Conservation (phyloP, 2,113 vertebrate genomes). For the Plecturocebus donacophilus region DNA sequence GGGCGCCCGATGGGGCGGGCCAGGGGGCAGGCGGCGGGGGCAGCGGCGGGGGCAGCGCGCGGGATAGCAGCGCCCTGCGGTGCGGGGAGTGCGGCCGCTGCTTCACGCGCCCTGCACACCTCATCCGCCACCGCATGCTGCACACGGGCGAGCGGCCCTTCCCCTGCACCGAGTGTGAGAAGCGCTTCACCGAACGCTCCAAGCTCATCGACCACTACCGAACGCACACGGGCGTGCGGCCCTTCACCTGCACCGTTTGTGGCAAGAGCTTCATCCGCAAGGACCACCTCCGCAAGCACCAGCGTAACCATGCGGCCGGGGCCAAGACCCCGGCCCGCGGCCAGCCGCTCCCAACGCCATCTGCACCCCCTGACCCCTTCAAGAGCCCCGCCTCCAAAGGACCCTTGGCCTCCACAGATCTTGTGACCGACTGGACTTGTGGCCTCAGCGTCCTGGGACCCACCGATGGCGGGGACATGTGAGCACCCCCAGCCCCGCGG, state of each 20-base stretch:
- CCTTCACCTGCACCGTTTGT: conserved; percentile 75
- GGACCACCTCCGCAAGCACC: conserved; percentile 80
- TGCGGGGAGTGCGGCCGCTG: conserved; percentile 85
- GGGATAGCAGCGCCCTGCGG: conserved; percentile 58
- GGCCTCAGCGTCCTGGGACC: conserved; percentile 74
- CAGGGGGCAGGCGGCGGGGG: background rate
- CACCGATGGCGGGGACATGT: conserved; percentile 66
- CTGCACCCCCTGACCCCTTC: conserved; percentile 63
- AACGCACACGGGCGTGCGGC: conserved; percentile 79
- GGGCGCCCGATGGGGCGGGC: conserved; percentile 76
- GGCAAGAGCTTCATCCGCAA: conserved; percentile 81
- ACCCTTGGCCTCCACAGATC: conserved; percentile 72
- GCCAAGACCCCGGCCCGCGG: conserved; percentile 61
- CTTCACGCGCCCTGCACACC: conserved; percentile 92
- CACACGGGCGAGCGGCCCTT: conserved; percentile 78
- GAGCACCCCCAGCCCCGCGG: background rate
- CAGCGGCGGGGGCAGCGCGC: background rate
- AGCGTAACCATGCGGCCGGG: conserved; percentile 69
- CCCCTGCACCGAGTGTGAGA: conserved; percentile 79
- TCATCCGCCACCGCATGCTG: conserved; percentile 83
- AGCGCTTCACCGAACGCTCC: conserved; percentile 79
- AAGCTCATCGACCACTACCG: conserved; percentile 81
- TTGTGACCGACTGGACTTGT: conserved; percentile 78
- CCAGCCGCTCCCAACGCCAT: conserved; percentile 58
- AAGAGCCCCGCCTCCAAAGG: conserved; percentile 73